Evolutionary conservation across 2,797 vertebrate genomes (phyloP).

Genomic region (Enteromius fasciolatus): DNA sequence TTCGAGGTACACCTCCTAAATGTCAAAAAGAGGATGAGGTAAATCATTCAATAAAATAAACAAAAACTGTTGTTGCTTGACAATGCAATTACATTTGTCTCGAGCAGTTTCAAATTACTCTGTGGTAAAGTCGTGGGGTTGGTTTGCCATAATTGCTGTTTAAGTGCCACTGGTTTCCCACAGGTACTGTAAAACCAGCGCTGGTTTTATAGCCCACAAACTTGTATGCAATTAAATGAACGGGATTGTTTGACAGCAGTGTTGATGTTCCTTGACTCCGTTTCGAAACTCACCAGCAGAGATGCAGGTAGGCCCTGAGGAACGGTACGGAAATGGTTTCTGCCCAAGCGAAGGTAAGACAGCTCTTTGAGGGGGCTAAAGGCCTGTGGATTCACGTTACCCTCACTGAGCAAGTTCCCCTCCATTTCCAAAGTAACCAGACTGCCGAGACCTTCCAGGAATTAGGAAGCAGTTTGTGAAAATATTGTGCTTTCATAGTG

Average conservation of each 20-base stretch:
- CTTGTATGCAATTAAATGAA: not conserved
- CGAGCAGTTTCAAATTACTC: not conserved
- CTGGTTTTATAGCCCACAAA: conserved; percentile 8
- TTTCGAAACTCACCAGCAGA: conserved; percentile 81
- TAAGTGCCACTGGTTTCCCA: conserved; percentile 41
- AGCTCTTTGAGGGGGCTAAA: conserved; percentile 83
- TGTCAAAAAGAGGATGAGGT: not conserved
- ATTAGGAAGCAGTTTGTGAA: conserved; percentile 29
- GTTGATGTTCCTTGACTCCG: not conserved
- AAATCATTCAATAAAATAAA: not conserved
- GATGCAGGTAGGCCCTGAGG: conserved; percentile 90
- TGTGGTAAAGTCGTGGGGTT: conserved; percentile 27
- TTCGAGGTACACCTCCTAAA: conserved; percentile 92
- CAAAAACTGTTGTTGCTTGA: not conserved
- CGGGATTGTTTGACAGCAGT: not conserved
- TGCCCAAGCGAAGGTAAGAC: conserved; percentile 87
- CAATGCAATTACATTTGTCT: not conserved
- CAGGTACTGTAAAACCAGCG: conserved; percentile 37
- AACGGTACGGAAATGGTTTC: conserved; percentile 90
- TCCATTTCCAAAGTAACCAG: conserved; percentile 94
- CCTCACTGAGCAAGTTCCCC: conserved; percentile 90
- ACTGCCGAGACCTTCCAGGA: conserved; percentile 79
- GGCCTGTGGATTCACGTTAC: conserved; percentile 82
- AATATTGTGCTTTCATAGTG: conserved; percentile 4
- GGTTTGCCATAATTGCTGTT: conserved; percentile 50